Conservation (phyloP, 2,888 invertebrate species). For the Leptarthrus brevirostris region DNA sequence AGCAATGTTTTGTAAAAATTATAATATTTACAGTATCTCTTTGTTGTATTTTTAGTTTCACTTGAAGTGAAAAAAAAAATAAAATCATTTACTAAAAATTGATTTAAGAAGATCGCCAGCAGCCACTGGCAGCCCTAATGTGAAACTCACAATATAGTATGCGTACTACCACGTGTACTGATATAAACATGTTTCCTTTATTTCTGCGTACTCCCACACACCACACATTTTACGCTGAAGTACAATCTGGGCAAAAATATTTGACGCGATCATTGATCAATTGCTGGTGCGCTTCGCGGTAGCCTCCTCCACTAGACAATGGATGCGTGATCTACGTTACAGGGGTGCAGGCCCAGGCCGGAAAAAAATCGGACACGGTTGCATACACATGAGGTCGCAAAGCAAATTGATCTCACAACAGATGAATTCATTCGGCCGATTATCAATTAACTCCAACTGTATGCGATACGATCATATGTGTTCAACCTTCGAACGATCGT, state of each 20-base stretch:
- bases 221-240: no score
- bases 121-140: no score
- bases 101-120: no score
- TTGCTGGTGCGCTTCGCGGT: neutral
- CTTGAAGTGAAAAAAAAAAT: no score
- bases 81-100: no score
- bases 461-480: slow-evolving; percentile 27
- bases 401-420: slow-evolving; percentile 16
- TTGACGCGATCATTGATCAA: slow-evolving; percentile 14
- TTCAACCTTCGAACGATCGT: neutral
- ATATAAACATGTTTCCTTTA: no score
- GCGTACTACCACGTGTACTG: no score
- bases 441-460: slow-evolving; percentile 29
- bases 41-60: no score
- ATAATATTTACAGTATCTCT: no score
- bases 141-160: no score
- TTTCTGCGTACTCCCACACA: neutral
- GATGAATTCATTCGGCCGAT: slow-evolving; percentile 4
- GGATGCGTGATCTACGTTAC: slow-evolving; percentile 3
- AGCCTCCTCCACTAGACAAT: neutral
- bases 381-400: slow-evolving; percentile 7
- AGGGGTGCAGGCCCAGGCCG: neutral
- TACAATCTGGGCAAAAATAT: no score
- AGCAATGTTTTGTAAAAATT: no score
- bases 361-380: slow-evolving; percentile 34